Percentiles rank a stretch among this genome's conserved stretches.
Conservation (phyloP, 2,113 vertebrate genomes). For the Alosa alosa region DNA sequence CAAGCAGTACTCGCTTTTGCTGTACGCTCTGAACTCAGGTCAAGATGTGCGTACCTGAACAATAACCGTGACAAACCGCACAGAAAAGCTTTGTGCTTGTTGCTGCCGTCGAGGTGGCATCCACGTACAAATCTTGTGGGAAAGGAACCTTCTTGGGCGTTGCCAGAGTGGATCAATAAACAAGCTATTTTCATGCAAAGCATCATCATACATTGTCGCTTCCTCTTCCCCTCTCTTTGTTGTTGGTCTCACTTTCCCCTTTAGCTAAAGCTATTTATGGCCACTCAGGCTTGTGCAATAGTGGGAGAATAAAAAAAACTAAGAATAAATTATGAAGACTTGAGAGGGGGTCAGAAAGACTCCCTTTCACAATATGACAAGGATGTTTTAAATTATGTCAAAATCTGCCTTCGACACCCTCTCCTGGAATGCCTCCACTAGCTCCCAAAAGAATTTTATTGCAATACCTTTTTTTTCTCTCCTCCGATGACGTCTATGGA, state of each 20-base stretch:
- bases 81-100: conserved; percentile 13
- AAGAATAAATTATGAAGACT: conserved; percentile 39
- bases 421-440: conserved; percentile 52
- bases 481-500: conserved; percentile 49
- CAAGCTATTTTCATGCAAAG: conserved; percentile 21
- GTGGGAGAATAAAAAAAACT: conserved; percentile 22
- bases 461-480: conserved; percentile 52
- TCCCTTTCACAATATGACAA: conserved; percentile 58
- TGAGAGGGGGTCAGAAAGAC: not conserved
- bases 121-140: conserved; percentile 27
- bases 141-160: not conserved
- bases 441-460: conserved; percentile 55
- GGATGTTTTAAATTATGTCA: conserved; percentile 63
- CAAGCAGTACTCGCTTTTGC: conserved; percentile 26
- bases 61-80: conserved; percentile 30
- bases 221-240: conserved; percentile 1
- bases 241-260: not conserved
- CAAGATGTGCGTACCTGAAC: conserved; percentile 24
- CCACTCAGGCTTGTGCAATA: conserved; percentile 32
- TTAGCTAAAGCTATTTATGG: not conserved
- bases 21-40: conserved; percentile 5
- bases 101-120: conserved; percentile 20
- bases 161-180: not conserved
- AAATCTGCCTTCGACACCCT: conserved; percentile 20
- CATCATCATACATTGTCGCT: not conserved